Base-by-base conservation (phyloP, 1,140 invertebrate species). In the Brachionus sp. region DNA sequence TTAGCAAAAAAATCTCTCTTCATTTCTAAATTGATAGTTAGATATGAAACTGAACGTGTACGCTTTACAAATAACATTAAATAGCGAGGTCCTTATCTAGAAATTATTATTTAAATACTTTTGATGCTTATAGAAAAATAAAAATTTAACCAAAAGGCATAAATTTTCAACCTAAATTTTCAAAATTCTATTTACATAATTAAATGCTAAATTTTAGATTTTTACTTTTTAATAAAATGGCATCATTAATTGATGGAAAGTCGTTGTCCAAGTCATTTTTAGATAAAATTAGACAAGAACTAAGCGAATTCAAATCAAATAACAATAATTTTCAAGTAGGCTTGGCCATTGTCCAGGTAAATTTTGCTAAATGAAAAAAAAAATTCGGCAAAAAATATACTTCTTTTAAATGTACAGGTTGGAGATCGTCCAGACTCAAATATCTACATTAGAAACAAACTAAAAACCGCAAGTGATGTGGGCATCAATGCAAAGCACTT, bases 401-500 rank as follows among this genome's bases (percentile, higher is more conserved):
- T 77, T 29, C 16, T 85, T 70, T 70, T 10, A 5, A 2, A 23
- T 23, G 7, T 64, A 23, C 84, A 92, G 90, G 97, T 99, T 46
- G 97, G 97, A 2, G 93, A 92, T 1, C 91, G 96, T 7, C 95
- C 96, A 87, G 97, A 99, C 90, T 98, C 97, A n/a, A 98, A 98
- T 91, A 96, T 99, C 6, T 99, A 99, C 88, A 99, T 99, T 87
- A 90, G 94, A 50, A 96, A 95, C 92, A 99, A 99, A 90, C 91
- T 97, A 19, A 96, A 95, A 89, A 93, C 95, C 6, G 96, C 96
- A 0, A 91, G 90, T 35, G 93, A 96, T 86, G 94, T 98, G 84
- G 97, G 97, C 82, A 95, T 98, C 42, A 87, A 91, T 19, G 94
- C 94, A 0, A 90, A 92, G 82, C 95, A 96, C 86, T 88, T 97